Conservation (phyloP, 2,113 vertebrate genomes). For the Megaceryle maxima region DNA sequence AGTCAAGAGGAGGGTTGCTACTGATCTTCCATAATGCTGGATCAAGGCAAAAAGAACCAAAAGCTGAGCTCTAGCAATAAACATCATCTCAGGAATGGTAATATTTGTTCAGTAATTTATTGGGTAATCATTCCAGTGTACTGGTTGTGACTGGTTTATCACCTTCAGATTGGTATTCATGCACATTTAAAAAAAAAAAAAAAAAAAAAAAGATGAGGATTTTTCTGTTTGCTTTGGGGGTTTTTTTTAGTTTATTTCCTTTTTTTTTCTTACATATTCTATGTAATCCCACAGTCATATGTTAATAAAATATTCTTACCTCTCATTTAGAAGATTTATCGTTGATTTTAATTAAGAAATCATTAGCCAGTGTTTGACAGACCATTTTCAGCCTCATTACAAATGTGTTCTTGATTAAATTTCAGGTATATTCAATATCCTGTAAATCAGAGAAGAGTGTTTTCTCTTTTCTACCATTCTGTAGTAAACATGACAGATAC, state of each 20-base stretch:
- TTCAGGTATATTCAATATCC: conserved; percentile 37
- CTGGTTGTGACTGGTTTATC: background rate
- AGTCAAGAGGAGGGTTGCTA: background rate
- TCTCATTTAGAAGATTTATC: conserved; percentile 22
- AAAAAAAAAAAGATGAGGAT: background rate
- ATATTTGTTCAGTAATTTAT: background rate
- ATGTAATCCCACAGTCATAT: background rate
- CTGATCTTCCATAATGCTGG: background rate
- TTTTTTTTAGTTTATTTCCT: background rate
- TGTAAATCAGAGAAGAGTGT: conserved; percentile 32
- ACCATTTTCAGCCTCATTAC: conserved; percentile 46
- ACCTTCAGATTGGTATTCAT: background rate
- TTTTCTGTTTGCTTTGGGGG: background rate
- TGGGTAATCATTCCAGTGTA: background rate
- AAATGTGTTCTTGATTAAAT: conserved; percentile 64
- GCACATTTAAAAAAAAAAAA: background rate
- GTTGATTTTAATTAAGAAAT: conserved; percentile 63
- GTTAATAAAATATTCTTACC: conserved; percentile 10
- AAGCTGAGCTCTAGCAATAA: background rate
- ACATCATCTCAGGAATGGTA: background rate
- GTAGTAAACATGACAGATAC: background rate
- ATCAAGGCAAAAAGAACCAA: background rate
- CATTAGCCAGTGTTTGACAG: conserved; percentile 58
- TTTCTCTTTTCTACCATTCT: background rate
- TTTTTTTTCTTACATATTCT: background rate